Conservation (phyloP, 1,140 invertebrate genomes). For the Nasonia vitripennis region DNA sequence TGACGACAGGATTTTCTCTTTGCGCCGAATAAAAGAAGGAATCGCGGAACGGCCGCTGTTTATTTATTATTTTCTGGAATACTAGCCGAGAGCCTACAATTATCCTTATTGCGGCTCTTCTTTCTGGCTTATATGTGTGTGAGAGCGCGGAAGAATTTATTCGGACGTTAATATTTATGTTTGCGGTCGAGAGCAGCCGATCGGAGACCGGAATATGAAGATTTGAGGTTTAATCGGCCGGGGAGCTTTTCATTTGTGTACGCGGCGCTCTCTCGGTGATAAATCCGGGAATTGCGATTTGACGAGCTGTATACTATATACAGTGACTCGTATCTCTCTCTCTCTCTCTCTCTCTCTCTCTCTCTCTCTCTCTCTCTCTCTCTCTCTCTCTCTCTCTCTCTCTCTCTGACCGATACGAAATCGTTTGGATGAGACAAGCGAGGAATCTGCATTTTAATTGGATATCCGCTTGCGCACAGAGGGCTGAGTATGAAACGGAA, state of each 20-base stretch:
- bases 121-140: neutral
- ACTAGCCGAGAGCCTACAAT: slow-evolving; percentile 19
- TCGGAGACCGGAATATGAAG: neutral
- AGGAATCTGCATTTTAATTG: slow-evolving; percentile 1
- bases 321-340: neutral
- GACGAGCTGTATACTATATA: no score
- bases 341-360: no score
- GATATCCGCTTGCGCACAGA: neutral
- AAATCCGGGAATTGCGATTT: no score
- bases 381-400: no score
- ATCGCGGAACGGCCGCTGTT: neutral
- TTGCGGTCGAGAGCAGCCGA: neutral
- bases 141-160: neutral
- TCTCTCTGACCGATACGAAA: neutral
- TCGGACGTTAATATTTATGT: slow-evolving; percentile 17
- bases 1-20: slow-evolving; percentile 7
- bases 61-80: slow-evolving; percentile 6
- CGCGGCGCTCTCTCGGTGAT: no score
- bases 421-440: no score
- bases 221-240: neutral
- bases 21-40: neutral
- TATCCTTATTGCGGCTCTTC: neutral
- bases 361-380: no score
- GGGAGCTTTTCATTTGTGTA: no score
- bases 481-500: neutral